Evolutionary conservation across 2,797 vertebrate species (phyloP), one percentile per base, ranked within the genome.

Genomic region (Syngnathus acus): DNA sequence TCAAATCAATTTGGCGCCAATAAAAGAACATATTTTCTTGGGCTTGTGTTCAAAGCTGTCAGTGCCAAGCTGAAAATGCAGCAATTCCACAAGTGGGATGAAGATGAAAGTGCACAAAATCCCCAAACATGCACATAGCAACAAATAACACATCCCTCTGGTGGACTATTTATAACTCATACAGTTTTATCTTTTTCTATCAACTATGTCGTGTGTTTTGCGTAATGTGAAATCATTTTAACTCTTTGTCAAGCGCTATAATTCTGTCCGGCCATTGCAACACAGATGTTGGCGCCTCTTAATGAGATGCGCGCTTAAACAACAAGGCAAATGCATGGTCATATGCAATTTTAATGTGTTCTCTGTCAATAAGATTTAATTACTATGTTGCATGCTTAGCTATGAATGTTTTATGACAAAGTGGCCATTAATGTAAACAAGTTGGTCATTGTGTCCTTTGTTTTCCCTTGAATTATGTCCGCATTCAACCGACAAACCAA

Each of bases 1-100:
- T 84, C 73, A 82, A 78, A 85, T 86, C 76, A 83, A 86, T 85
- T 82, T 84, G 80, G 77, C 82, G 67, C 67, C 67, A 74, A 83
- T 84, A 81, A 84, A 83, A 82, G 40, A 84, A 81, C 70, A 83
- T 73, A 84, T 84, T 82, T 88, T 81, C 73, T 77, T 80, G 72
- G 84, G 81, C 82, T 78, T 5, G 48, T 65, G 76, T 79, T 80
- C 77, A 83, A 79, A 77, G 65, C 40, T 59, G 51, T 68, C 21
- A 45, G 70, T 73, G 73, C 77, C 82, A 84, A 82, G 79, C 76
- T 54, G n/a, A 84, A 85, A 83, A 75, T 73, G 68, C 68, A 74
- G 74, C 77, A 78, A 82, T 84, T 84, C 82, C 74, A 80, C 77
- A 67, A 81, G 71, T 78, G 74, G 60, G 69, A 68, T 32, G 66